Evolutionary conservation across 2,113 vertebrate genomes (phyloP), one percentile per base, ranked within the genome.

Genomic region (Clinocottus analis): DNA sequence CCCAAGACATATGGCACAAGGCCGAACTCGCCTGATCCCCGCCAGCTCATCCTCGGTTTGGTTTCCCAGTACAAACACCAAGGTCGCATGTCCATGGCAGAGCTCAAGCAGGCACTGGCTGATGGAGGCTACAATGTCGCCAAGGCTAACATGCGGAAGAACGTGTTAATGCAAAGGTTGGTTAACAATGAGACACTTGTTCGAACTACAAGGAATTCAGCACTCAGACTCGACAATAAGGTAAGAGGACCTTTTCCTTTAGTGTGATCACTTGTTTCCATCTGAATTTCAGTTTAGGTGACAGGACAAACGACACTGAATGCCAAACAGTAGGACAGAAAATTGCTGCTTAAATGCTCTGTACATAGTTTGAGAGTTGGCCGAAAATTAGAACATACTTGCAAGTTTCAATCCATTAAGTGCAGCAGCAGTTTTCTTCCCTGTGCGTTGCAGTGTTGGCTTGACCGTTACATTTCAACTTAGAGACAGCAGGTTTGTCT

Each of bases 51-150:
- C 62, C 68, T 82, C 41, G 74, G 31, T 9, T 16, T 82, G 19
- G 87, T 89, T 45, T 84, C 79, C 41, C 63, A 77, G 17, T 86
- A 53, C 79, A 86, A 82, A 74, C 72, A 59, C 11, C 7, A 4
- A 63, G 72, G 68, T 7, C 58, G 82, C n/a, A 82, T 89, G 33
- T 77, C 75, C 31, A 89, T 89, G 79, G 64, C 64, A 5, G 84
- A 89, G 69, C 75, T 89, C 33, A 89, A 80, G 43, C 64, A 77
- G 67, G 70, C 37, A 0, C 69, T 89, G 49, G 78, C 84, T 53
- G 53, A 68, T 45, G 82, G 33, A 71, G 81, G 87, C 43, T 84
- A 74, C 17, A 9, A 85, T 39, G 68, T 89, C 47, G 58, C 53
- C 53, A 82, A 82, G 56, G 77, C 80, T 68, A 77, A 73, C 29